Evolutionary conservation across 2,113 vertebrate species (phyloP).

Genomic region (Macquaria ambigua): DNA sequence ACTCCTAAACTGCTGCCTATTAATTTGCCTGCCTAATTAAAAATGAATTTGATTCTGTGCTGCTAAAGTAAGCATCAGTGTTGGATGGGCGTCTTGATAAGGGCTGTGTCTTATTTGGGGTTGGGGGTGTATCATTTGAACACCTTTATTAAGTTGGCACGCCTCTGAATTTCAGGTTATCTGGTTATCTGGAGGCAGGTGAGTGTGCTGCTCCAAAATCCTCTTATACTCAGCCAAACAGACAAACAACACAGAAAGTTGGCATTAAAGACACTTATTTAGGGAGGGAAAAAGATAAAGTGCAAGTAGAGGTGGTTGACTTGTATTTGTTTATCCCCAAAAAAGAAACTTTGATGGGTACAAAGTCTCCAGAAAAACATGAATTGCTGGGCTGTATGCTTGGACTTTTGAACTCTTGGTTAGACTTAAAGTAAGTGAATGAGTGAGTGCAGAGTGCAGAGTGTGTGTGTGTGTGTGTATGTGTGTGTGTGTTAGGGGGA

Average conservation of each 20-base stretch:
- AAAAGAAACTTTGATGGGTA: slow-evolving; percentile 24
- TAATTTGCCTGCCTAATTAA: slow-evolving; percentile 99
- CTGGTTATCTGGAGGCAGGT: slow-evolving; percentile 68
- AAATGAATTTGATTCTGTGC: slow-evolving; percentile 99
- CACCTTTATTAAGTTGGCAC: slow-evolving; percentile 82
- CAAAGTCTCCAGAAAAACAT: not conserved
- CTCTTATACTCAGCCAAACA: slow-evolving; percentile 52
- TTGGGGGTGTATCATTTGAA: slow-evolving; percentile 82
- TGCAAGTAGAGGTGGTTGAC: not conserved
- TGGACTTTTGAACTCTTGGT: slow-evolving; percentile 16
- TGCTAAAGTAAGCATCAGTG: slow-evolving; percentile 98
- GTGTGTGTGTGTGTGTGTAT: slow-evolving; percentile 7
- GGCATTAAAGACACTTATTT: slow-evolving; percentile 24
- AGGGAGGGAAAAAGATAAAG: not conserved
- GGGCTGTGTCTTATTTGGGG: slow-evolving; percentile 78
- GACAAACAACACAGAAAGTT: slow-evolving; percentile 40
- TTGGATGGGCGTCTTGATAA: slow-evolving; percentile 96
- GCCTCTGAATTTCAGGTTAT: slow-evolving; percentile 41
- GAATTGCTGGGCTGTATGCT: not conserved
- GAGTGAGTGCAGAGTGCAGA: not conserved
- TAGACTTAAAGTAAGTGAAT: not conserved
- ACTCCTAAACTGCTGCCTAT: slow-evolving; percentile 99
- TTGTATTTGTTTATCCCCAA: not conserved
- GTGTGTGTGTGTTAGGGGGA: not conserved
- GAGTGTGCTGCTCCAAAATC: slow-evolving; percentile 52